These are phyloP conservation scores for Bradypus variegatus DNA, from an alignment of 2,797 vertebrate genomes.

Conservation along the genomic window DNA sequence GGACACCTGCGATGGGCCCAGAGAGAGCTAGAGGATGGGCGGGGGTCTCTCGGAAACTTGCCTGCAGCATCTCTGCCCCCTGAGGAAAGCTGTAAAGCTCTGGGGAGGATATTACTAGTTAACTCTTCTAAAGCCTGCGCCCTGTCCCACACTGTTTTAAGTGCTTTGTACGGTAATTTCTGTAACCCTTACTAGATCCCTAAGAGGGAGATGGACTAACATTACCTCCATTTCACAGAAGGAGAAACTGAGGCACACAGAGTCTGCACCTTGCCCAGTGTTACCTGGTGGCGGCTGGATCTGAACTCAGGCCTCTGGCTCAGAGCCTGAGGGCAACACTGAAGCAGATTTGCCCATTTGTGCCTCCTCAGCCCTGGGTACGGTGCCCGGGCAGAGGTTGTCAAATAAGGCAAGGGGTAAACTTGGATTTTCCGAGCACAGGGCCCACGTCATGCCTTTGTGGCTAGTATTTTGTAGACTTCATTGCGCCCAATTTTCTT, in stretches of 20 bases:
- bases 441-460: not conserved
- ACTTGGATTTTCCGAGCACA: not conserved
- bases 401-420: not conserved
- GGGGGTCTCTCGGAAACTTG: no score
- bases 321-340: no score
- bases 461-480: constrained; percentile 12
- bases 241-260: not conserved
- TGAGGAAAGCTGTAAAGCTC: no score
- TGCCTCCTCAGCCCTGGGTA: not conserved
- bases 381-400: not conserved
- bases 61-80: no score
- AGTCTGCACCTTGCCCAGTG: not conserved
- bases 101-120: not conserved
- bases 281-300: not conserved
- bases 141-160: not conserved
- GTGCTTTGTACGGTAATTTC: not conserved
- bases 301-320: not conserved
- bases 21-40: no score
- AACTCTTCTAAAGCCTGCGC: not conserved
- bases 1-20: no score
- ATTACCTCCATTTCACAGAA: not conserved
- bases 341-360: no score
- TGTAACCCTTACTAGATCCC: not conserved
- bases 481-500: constrained; percentile 35
- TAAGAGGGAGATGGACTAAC: not conserved